phyloP scores from a whole-genome alignment of 1,140 invertebrate species.

The Meloidogyne exigua region DNA sequence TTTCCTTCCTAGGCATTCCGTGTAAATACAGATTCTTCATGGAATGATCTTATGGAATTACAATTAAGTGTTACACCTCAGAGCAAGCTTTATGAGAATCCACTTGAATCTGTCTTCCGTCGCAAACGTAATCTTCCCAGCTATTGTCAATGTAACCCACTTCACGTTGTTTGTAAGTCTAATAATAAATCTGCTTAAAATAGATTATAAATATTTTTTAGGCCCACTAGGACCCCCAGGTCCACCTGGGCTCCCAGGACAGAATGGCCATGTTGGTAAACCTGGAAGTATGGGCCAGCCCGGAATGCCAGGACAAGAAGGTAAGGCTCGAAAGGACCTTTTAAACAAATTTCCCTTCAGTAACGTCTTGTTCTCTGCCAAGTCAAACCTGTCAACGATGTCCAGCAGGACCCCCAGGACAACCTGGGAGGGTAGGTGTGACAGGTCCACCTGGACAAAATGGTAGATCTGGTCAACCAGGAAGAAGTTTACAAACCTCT shows the following conservation, averaged over 20 bases:
- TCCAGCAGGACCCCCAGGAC: constrained; percentile 37
- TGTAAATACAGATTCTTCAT: constrained; percentile 48
- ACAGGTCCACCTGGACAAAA: constrained; percentile 29
- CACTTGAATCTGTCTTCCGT: constrained; percentile 48
- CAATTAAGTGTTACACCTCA: constrained; percentile 43
- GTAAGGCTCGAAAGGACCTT: not conserved
- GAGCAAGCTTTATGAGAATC: constrained; percentile 35
- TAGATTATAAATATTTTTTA: not conserved
- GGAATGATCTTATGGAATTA: constrained; percentile 53
- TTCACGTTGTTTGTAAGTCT: constrained; percentile 35
- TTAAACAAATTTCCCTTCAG: not conserved
- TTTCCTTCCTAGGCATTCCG: constrained; percentile 30
- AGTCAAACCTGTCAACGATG: constrained; percentile 19
- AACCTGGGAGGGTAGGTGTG: constrained; percentile 6
- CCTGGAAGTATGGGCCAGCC: constrained; percentile 20
- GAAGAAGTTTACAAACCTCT: constrained; percentile 33
- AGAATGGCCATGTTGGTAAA: constrained; percentile 15
- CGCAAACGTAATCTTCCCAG: constrained; percentile 44
- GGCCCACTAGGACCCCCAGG: constrained; percentile 41
- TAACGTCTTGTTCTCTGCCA: constrained; percentile 8
- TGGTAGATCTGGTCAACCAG: constrained; percentile 35
- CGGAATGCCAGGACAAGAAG: constrained; percentile 23
- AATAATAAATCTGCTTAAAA: constrained; percentile 4
- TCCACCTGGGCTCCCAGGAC: constrained; percentile 13
- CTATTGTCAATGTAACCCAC: constrained; percentile 45